phyloP scores from a whole-genome alignment of 2,797 vertebrate species.

The Alfaro cultratus region DNA sequence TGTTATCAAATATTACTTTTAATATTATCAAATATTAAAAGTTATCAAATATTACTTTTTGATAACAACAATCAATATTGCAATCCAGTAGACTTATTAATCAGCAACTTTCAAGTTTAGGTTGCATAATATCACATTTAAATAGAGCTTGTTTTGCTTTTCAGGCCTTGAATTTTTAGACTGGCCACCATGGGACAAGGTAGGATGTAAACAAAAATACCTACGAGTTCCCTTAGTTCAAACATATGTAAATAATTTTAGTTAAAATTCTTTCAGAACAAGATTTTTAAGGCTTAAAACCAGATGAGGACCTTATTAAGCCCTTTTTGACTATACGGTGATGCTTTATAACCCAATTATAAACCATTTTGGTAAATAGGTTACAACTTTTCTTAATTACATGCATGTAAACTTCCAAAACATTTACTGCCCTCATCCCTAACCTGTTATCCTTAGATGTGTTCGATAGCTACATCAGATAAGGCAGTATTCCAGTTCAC shows the following conservation, averaged over 20 bases:
- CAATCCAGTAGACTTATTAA: not conserved
- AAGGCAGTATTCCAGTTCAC: slow-evolving; percentile 54
- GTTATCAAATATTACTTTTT: not conserved
- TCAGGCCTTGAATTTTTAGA: not conserved
- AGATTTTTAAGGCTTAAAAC: not conserved
- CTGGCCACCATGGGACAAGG: not conserved
- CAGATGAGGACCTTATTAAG: not conserved
- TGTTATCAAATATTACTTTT: not conserved
- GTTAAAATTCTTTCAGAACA: not conserved
- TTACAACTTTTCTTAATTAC: slow-evolving; percentile 21
- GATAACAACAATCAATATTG: not conserved
- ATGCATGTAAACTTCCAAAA: slow-evolving; percentile 26
- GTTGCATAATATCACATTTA: slow-evolving; percentile 22
- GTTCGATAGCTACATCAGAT: slow-evolving; percentile 50
- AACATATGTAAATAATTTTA: not conserved
- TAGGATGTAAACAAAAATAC: not conserved
- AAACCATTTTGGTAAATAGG: slow-evolving; percentile 30
- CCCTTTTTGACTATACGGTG: not conserved
- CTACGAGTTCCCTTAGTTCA: not conserved
- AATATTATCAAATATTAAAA: not conserved
- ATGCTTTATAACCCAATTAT: not conserved
- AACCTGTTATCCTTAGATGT: slow-evolving; percentile 27
- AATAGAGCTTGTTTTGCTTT: slow-evolving; percentile 1
- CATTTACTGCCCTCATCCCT: slow-evolving; percentile 30
- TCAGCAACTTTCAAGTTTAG: not conserved